Evolutionary conservation across 2,797 vertebrate genomes (phyloP).

Genomic region (Typhlichthys subterraneus): DNA sequence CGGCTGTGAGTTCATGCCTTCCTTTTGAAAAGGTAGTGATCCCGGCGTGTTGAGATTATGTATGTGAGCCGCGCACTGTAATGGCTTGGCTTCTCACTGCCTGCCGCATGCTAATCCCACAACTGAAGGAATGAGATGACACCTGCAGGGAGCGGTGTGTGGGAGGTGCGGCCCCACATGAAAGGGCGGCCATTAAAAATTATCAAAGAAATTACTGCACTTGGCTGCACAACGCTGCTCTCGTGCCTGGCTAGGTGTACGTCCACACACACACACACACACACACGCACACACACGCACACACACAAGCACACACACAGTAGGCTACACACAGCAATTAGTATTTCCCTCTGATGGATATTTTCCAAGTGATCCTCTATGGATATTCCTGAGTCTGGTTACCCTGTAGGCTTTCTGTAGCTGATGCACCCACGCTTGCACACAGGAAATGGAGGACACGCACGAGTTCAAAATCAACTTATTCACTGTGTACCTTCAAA

Average conservation of each 20-base stretch:
- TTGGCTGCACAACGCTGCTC: slow-evolving; percentile 74
- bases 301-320: slow-evolving; percentile 28
- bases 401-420: slow-evolving; percentile 69
- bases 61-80: slow-evolving; percentile 76
- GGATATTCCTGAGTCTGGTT: slow-evolving; percentile 74
- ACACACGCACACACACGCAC: slow-evolving; percentile 30
- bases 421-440: slow-evolving; percentile 65
- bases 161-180: slow-evolving; percentile 74
- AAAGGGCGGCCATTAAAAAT: slow-evolving; percentile 79
- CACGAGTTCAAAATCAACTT: slow-evolving; percentile 64
- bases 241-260: slow-evolving; percentile 71
- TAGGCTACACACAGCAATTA: slow-evolving; percentile 67
- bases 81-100: slow-evolving; percentile 81
- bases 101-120: slow-evolving; percentile 80
- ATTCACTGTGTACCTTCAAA: slow-evolving; percentile 53
- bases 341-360: slow-evolving; percentile 74
- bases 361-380: slow-evolving; percentile 74
- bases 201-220: slow-evolving; percentile 82
- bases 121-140: slow-evolving; percentile 78
- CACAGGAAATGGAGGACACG: slow-evolving; percentile 73
- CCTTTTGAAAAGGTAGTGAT: slow-evolving; percentile 85
- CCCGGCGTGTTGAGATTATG: slow-evolving; percentile 79
- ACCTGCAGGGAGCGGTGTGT: slow-evolving; percentile 78
- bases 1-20: slow-evolving; percentile 74
- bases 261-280: slow-evolving; percentile 55